These are phyloP conservation scores for Archegozetes longisetosus DNA, from an alignment of 1,140 invertebrate species.

Conservation along the genomic window DNA sequence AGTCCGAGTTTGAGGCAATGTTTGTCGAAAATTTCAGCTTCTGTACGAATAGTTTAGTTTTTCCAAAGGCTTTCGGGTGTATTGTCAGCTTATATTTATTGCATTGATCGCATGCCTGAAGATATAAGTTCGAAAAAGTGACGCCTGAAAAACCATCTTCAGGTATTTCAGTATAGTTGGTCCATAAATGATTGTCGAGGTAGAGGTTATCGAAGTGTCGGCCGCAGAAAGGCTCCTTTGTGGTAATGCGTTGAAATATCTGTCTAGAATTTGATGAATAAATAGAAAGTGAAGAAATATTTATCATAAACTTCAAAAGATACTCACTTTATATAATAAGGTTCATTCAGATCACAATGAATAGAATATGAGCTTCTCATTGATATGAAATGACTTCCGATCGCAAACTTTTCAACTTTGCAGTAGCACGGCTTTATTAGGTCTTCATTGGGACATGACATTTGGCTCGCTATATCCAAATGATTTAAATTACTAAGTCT, in stretches of 20 bases:
- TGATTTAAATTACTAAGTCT: neutral
- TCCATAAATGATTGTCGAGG: neutral
- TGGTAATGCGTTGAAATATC: neutral
- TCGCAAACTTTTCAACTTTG: neutral
- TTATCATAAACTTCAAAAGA: neutral
- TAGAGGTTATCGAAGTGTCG: neutral
- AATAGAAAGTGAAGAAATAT: neutral
- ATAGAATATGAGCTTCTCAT: neutral
- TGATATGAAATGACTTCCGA: neutral
- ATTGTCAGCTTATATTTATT: neutral
- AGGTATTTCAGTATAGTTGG: neutral
- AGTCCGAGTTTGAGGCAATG: neutral
- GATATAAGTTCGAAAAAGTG: neutral
- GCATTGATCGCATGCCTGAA: neutral
- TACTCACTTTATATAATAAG: neutral
- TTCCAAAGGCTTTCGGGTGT: neutral
- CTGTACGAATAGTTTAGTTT: neutral
- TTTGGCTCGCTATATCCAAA: neutral
- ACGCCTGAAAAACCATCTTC: neutral
- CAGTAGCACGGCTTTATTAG: neutral
- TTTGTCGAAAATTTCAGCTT: neutral
- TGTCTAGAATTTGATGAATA: neutral
- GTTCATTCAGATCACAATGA: neutral
- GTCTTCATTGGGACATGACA: neutral
- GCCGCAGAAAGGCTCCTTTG: neutral